Base-by-base conservation (phyloP, 2,888 invertebrate genomes). In the Cephus pygmeus region DNA sequence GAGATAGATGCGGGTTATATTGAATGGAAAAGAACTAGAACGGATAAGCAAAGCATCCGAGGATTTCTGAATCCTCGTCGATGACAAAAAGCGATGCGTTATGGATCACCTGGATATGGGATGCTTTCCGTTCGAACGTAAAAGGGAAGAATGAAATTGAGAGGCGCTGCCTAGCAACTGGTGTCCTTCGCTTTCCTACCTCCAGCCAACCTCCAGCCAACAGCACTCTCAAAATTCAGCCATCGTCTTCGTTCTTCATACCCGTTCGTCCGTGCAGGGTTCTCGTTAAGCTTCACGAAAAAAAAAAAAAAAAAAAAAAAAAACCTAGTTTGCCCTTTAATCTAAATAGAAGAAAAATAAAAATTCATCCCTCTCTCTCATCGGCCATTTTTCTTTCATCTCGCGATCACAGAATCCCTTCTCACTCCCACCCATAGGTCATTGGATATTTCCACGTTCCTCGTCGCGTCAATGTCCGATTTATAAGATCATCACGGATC, bases 91-190 rank as follows among this genome's bases (percentile, higher is more conserved):
- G 81, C 83, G 81, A 84, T 85, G 86, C 83, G 86, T 85, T 87
- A 87, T 86, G 84, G 84, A 86, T 83, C 82, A 82, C 79, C 80
- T 76, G 79, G 83, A 84, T 85, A 84, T 80, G 81, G 76, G 79
- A 56, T 76, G 81, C 78, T 76, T 77, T 76, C 36, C 73, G 76
- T 75, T 79, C 77, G 85, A 83, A 86, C 85, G 86, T 83, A 71
- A 71, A 71, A 71, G 84, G 86, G 84, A 79, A 82, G 87, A 86
- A 86, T 83, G 85, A 87, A 82, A 83, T 88, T 87, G 88, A 88
- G 87, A 89, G 86, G 87, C 86, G 88, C 90, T 90, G 89, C 90
- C 87, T 90, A 90, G 90, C 90, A 90, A 90, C 90, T 90, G 89
- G 90, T 90, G 90, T 90, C 88, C 88, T 87, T 87, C 85, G 84